A percentile compares a stretch with the other conserved stretches of the same genome.
Conservation (phyloP, 2,888 invertebrate species). For the Petrophora chlorosata region DNA sequence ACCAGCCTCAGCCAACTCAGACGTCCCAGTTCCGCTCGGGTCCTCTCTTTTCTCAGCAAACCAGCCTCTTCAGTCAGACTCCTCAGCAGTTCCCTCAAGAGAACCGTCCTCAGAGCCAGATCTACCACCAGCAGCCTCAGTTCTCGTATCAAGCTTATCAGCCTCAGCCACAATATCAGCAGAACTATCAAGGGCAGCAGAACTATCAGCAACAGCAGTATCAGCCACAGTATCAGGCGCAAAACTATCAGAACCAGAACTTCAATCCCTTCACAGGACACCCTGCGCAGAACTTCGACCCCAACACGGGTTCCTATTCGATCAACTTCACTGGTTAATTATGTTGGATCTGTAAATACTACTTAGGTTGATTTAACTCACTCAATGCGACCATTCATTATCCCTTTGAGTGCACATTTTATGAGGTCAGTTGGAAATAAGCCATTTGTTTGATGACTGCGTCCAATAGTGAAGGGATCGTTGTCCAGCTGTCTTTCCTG, state of each 20-base stretch:
- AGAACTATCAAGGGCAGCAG: slow-evolving; percentile 25
- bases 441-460: too few relatives aligned
- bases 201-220: slow-evolving; percentile 41
- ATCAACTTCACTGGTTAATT: slow-evolving; percentile 87
- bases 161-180: slow-evolving; percentile 53
- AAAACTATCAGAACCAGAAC: slow-evolving; percentile 62
- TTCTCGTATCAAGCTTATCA: slow-evolving; percentile 71
- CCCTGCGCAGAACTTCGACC: slow-evolving; percentile 89
- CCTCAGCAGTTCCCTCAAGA: slow-evolving; percentile 67
- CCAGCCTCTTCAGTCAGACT: slow-evolving; percentile 57
- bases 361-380: slow-evolving; percentile 19
- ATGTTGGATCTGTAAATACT: slow-evolving; percentile 19
- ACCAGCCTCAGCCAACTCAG: slow-evolving; percentile 40
- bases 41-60: slow-evolving; percentile 52
- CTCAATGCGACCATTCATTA: slow-evolving; percentile 1
- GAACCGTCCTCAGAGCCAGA: slow-evolving; percentile 66
- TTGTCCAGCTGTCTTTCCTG: too few relatives aligned
- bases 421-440: too few relatives aligned
- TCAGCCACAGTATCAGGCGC: slow-evolving; percentile 56
- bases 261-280: slow-evolving; percentile 85
- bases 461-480: too few relatives aligned
- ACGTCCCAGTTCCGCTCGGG: slow-evolving; percentile 42
- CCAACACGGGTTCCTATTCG: slow-evolving; percentile 90
- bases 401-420: too few relatives aligned
- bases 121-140: slow-evolving; percentile 72